Conservation (phyloP, 2,888 invertebrate genomes). For the Lycophotia porphyrea region DNA sequence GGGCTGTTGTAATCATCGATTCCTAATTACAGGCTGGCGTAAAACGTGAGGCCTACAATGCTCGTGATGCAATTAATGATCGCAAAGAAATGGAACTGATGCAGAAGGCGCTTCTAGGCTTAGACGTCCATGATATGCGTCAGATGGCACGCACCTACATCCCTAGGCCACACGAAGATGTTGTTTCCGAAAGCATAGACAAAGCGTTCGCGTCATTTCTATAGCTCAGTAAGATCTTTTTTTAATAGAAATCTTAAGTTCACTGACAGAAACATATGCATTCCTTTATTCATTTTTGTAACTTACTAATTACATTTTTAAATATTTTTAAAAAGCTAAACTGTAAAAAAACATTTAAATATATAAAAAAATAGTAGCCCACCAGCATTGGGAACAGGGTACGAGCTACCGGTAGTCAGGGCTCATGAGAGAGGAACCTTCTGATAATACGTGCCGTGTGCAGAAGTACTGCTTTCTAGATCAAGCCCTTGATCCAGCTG, state of each 20-base stretch:
- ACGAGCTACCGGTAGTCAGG: too few species aligned
- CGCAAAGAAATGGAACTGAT: constrained; percentile 33
- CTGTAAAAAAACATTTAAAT: too few species aligned
- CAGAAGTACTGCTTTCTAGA: too few species aligned
- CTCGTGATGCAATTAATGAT: background rate
- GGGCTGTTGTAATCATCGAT: background rate
- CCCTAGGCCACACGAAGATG: constrained; percentile 9
- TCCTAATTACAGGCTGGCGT: constrained; percentile 15
- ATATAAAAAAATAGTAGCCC: too few species aligned
- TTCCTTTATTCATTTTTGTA: too few species aligned
- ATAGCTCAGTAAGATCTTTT: constrained; percentile 11
- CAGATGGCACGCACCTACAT: constrained; percentile 14
- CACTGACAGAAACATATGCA: background rate
- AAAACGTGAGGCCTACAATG: constrained; percentile 8
- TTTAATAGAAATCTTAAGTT: background rate
- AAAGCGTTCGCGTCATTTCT: constrained; percentile 8
- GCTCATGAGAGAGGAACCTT: too few species aligned
- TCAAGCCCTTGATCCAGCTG: too few species aligned
- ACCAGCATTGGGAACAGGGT: too few species aligned
- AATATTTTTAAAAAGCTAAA: too few species aligned
- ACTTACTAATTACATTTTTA: too few species aligned
- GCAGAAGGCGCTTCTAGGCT: constrained; percentile 25
- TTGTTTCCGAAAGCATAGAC: constrained; percentile 24
- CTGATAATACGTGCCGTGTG: too few species aligned
- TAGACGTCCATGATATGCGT: constrained; percentile 1